A percentile compares a stretch with the other conserved stretches of the same genome.
These are phyloP conservation scores for Rhizoglyphus robini DNA, from an alignment of 1,140 invertebrate genomes.

Conservation along the genomic window DNA sequence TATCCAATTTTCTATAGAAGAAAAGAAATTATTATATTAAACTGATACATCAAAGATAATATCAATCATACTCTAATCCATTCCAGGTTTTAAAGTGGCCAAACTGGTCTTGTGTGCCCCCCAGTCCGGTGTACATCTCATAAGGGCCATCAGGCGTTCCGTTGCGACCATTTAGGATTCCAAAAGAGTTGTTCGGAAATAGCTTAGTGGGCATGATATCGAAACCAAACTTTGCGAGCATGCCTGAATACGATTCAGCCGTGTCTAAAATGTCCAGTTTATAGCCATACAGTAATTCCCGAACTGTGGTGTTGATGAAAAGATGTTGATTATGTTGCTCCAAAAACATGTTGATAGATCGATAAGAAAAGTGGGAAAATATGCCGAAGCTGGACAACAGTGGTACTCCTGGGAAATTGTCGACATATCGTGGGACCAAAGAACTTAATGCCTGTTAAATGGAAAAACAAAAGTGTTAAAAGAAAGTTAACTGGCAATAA, in stretches of 20 bases:
- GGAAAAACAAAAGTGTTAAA: not conserved
- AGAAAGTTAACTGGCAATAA: conserved; percentile 11
- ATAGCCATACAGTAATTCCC: conserved; percentile 17
- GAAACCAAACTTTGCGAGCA: not conserved
- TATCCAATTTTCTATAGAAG: conserved; percentile 12
- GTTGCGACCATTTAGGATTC: conserved; percentile 22
- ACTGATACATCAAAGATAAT: not conserved
- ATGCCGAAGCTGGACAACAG: not conserved
- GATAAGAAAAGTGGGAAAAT: conserved; percentile 2
- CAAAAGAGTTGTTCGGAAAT: conserved; percentile 24
- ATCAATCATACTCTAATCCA: not conserved
- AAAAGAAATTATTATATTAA: not conserved
- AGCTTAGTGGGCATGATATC: conserved; percentile 15
- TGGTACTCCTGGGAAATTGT: not conserved
- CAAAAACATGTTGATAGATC: conserved; percentile 13
- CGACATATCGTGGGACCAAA: not conserved
- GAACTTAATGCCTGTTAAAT: conserved; percentile 1
- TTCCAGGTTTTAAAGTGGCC: conserved; percentile 18
- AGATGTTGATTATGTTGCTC: conserved; percentile 8
- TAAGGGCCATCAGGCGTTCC: conserved; percentile 20
- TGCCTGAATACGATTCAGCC: conserved; percentile 1
- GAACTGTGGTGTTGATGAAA: conserved; percentile 18
- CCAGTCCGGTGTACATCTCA: conserved; percentile 23
- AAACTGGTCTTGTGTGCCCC: not conserved
- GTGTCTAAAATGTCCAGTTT: conserved; percentile 20